Conservation (phyloP, 2,113 vertebrate species). For the Uria aalge region DNA sequence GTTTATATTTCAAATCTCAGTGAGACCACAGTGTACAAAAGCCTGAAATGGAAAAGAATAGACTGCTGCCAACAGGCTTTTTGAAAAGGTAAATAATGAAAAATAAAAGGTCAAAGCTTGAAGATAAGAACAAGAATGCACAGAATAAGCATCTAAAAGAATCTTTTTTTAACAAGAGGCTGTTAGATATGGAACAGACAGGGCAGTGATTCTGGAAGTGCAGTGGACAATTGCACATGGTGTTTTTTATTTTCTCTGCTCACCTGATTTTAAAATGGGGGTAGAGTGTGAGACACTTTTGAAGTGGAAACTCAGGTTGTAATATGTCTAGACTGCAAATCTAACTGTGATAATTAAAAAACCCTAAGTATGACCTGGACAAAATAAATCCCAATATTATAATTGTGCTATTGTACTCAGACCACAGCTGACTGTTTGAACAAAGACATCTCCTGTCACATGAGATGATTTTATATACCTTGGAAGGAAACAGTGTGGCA, state of each 20-base stretch:
- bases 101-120: conserved; percentile 12
- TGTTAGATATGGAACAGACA: background rate
- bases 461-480: background rate
- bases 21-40: background rate
- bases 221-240: background rate
- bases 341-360: background rate
- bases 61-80: background rate
- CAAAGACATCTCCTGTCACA: background rate
- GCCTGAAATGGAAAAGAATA: background rate
- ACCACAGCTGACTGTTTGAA: background rate
- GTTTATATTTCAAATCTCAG: background rate
- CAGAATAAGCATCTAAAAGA: background rate
- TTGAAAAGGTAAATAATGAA: conserved; percentile 25
- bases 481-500: background rate
- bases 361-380: background rate
- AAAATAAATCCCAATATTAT: background rate
- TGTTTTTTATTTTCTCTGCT: background rate
- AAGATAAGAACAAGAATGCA: background rate
- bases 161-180: background rate
- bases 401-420: background rate
- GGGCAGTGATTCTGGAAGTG: background rate
- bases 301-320: background rate
- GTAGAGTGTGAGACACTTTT: background rate
- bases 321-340: background rate
- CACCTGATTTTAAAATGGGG: background rate